Evolutionary conservation across 2,113 vertebrate genomes (phyloP), one percentile per base, ranked within the genome.

Genomic region (Tiliqua scincoides): DNA sequence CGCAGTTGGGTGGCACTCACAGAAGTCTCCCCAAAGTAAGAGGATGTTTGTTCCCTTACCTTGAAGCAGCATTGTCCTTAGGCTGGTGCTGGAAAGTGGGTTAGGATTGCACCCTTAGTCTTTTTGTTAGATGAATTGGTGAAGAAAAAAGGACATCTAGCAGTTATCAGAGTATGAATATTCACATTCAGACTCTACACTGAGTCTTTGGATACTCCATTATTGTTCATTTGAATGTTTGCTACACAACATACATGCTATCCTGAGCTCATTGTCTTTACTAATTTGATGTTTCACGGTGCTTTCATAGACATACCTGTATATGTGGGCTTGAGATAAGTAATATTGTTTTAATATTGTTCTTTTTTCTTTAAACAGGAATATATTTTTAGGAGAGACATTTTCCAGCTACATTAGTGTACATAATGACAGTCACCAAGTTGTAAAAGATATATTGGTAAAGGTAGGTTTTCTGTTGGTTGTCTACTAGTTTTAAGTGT

Each of bases 331-430:
- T 93, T 88, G 7, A 37, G 6, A 89, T 82, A 0, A 74, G 79
- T 4, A 71, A 1, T 61, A 71, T 5, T 74, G 70, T 43, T 68
- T 89, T 63, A 82, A 68, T 27, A 32, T 12, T 63, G 9, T 2
- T 63, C 30, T 86, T 68, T 72, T n/a, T 61, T 40, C 52, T 91
- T 52, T 40, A 21, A 91, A 92, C 94, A 99, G 99, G 85, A 99
- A 99, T 90, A 99, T 99, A 94, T 99, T 99, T 96, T 96, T 99
- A 18, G 99, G 99, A 14, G 98, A 99, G 94, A 99, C 98, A 0
- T 99, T 99, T 96, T 99, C 98, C 93, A 99, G 99, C 96, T 99
- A 99, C 84, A 99, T 99, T 90, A 99, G 99, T 1, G 99, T 99
- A 82, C 99, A 99, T 93, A 99, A 99, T 87, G 99, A 99, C 94